Conservation (phyloP, 2,797 vertebrate genomes). For the Sus cebifrons region DNA sequence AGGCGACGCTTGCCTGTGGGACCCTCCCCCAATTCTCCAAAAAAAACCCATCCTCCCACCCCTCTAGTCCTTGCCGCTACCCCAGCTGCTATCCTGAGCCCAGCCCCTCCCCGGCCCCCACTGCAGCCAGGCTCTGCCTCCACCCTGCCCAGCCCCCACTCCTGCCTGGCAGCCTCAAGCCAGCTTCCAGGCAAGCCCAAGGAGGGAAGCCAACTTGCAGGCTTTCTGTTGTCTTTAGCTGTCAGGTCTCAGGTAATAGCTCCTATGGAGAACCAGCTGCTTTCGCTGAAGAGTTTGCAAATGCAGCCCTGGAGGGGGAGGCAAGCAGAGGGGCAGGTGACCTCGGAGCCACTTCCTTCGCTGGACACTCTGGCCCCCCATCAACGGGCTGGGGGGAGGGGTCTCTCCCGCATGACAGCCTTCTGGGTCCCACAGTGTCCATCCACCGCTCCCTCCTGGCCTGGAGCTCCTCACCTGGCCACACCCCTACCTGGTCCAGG, state of each 20-base stretch:
- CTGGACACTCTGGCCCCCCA: fast-evolving
- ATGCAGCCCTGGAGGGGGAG: background rate
- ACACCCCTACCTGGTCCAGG: background rate
- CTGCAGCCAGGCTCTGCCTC: background rate
- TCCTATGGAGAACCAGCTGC: slow-evolving; percentile 57
- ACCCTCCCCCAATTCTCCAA: background rate
- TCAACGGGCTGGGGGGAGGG: background rate
- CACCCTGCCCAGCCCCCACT: background rate
- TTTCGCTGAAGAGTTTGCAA: slow-evolving; percentile 61
- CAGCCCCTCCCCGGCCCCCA: background rate
- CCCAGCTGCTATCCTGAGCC: background rate
- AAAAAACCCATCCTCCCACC: background rate
- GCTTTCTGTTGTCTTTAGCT: slow-evolving; percentile 58
- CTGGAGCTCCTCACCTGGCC: background rate
- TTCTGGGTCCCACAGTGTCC: background rate
- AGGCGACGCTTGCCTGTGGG: background rate
- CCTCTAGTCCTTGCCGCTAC: background rate
- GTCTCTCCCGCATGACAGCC: background rate
- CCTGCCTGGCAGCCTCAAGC: background rate
- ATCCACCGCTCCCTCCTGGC: background rate
- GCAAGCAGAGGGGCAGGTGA: background rate
- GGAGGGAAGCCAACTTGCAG: background rate
- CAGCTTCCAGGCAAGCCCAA: background rate
- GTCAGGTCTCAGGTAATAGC: slow-evolving; percentile 65
- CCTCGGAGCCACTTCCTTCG: background rate